A percentile compares a stretch with the other conserved stretches of the same genome.
Conservation (phyloP, 2,797 vertebrate genomes). For the Brotogeris chrysoptera region DNA sequence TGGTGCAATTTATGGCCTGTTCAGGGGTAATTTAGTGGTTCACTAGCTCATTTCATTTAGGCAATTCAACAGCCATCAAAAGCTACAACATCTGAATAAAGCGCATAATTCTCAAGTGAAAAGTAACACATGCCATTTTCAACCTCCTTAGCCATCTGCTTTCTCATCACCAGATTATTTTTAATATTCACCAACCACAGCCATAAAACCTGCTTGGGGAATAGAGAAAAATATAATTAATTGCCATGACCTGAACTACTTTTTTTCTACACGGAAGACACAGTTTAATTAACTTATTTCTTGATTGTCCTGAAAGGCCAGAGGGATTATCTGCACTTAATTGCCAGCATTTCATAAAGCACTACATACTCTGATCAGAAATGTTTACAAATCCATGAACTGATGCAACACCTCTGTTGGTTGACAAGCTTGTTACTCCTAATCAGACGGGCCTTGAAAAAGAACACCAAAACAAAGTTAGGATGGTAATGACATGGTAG, state of each 20-base stretch:
- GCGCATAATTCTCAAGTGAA: neutral
- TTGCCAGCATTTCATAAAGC: slow-evolving; percentile 40
- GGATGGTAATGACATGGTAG: neutral
- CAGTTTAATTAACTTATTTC: slow-evolving; percentile 24
- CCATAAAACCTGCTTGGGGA: neutral
- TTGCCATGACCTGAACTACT: neutral
- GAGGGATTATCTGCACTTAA: slow-evolving; percentile 6
- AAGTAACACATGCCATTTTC: slow-evolving; percentile 5
- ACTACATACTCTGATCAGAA: neutral
- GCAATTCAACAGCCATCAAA: slow-evolving; percentile 7
- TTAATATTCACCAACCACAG: slow-evolving; percentile 13
- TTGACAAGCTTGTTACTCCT: slow-evolving; percentile 21
- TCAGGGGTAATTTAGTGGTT: neutral
- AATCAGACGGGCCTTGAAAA: slow-evolving; percentile 25
- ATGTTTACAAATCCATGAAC: slow-evolving; percentile 29
- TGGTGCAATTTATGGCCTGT: neutral
- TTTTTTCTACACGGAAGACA: slow-evolving; percentile 7
- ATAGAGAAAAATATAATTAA: slow-evolving; percentile 25
- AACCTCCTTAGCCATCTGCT: slow-evolving; percentile 37
- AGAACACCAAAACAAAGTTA: neutral
- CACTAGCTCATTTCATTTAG: slow-evolving; percentile 13
- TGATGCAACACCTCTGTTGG: neutral
- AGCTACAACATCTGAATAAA: slow-evolving; percentile 2
- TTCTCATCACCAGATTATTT: slow-evolving; percentile 33
- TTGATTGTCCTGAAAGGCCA: neutral